Percentiles rank a stretch among this genome's conserved stretches.
phyloP scores from a whole-genome alignment of 1,140 invertebrate genomes.

The Phthorimaea operculella region DNA sequence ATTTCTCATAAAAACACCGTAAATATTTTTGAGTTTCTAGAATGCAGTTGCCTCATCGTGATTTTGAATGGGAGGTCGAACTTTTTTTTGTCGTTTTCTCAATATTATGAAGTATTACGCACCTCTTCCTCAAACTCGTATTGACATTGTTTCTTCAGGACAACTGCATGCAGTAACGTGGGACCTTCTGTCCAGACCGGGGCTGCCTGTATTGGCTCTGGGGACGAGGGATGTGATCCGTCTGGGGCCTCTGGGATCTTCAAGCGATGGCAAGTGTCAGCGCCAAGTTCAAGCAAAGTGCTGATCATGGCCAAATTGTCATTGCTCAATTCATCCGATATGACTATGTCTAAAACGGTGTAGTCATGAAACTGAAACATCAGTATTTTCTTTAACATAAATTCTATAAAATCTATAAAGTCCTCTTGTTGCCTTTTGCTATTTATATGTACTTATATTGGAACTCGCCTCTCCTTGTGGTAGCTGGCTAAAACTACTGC shows the following conservation, averaged over 20 bases:
- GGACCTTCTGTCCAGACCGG: constrained; percentile 21
- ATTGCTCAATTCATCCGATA: constrained; percentile 36
- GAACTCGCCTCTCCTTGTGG: no score
- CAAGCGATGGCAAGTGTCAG: constrained; percentile 40
- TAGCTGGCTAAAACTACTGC: no score
- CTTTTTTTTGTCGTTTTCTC: no score
- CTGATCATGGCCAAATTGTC: constrained; percentile 46
- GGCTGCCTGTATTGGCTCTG: not conserved
- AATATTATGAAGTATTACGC: not conserved
- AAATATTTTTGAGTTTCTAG: no score
- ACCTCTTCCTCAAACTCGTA: constrained; percentile 38
- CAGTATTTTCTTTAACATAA: no score
- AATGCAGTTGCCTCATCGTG: no score
- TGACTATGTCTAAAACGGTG: constrained; percentile 52
- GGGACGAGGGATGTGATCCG: no score
- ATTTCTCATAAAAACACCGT: no score
- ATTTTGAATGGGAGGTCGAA: not conserved
- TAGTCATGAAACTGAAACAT: constrained; percentile 33
- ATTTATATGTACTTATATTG: no score
- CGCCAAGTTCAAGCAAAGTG: constrained; percentile 46
- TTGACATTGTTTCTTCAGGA: constrained; percentile 28
- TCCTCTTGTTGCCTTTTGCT: not conserved
- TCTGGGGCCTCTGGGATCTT: not conserved
- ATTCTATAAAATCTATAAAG: no score
- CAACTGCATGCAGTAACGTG: constrained; percentile 41